These are phyloP conservation scores for Andrena cerasifolii DNA, from an alignment of 1,140 invertebrate species.

Conservation along the genomic window DNA sequence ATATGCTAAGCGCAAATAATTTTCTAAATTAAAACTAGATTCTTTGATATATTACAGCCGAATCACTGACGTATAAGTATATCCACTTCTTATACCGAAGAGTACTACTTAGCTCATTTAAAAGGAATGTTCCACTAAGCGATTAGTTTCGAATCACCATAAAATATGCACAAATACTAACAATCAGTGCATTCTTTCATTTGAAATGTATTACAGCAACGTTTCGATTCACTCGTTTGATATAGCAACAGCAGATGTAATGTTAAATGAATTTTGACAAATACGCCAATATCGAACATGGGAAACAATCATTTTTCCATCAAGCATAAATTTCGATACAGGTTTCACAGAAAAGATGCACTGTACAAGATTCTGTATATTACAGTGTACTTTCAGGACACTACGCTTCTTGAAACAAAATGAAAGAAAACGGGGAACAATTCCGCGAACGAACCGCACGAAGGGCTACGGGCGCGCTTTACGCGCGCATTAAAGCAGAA, in stretches of 20 bases:
- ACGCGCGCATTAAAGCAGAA: not conserved
- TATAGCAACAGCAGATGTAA: not conserved
- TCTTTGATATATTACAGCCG: no score
- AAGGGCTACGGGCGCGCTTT: not conserved
- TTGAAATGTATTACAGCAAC: not conserved
- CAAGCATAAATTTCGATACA: not conserved
- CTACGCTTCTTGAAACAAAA: not conserved
- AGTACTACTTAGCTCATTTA: no score
- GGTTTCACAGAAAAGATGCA: slow-evolving; percentile 4
- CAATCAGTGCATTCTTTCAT: not conserved
- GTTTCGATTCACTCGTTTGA: not conserved
- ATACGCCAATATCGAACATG: not conserved
- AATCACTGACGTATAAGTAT: no score
- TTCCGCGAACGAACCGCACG: not conserved
- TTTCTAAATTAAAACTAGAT: no score
- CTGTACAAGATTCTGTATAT: not conserved
- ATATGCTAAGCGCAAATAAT: no score
- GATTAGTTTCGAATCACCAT: no score
- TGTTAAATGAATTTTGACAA: not conserved
- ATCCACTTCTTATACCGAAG: no score
- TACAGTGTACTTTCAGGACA: not conserved
- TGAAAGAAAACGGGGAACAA: not conserved
- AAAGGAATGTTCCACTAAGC: no score
- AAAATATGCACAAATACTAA: not conserved
- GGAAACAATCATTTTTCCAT: not conserved